Base-by-base conservation (phyloP, 2,113 vertebrate species). In the Spea bombifrons region DNA sequence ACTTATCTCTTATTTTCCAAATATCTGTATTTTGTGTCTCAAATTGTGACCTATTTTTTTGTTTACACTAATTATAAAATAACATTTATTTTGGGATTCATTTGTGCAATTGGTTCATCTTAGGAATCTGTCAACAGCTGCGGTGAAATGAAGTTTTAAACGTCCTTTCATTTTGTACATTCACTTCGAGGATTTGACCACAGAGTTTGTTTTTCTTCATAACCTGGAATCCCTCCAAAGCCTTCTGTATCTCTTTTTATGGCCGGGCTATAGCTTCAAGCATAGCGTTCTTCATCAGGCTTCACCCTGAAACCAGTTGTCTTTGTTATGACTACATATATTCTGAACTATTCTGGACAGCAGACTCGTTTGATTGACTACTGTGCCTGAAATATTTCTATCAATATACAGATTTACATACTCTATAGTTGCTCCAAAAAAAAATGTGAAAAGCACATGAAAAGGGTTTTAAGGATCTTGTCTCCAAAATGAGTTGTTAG, bases 241-340 rank as follows among this genome's bases (percentile, higher is more conserved):
- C 47, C 49, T 73, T 3, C 1, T 0, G 82, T 49, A 82, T 80
- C 82, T 81, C 75, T 82, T 77, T 83, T 81, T 71, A 82, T 75
- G 81, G 73, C 66, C 75, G 66, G 75, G 63, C 47, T 86, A 80
- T 78, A 89, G 85, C 86, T 87, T 81, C 82, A 87, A 77, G 66
- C 81, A 84, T 82, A 84, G 77, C 77, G 72, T 84, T 68, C 64
- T 16, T 63, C 57, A 75, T 64, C 76, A 81, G 79, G 84, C 66
- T 73, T 12, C 49, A 82, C 73, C 76, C 88, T 85, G 85, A 87
- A 92, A 91, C 91, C 87, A 91, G 85, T 65, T 0, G 0, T 83
- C 88, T 88, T 86, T 89, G 88, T 88, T 90, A 83, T 90, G 86
- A 90, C 87, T 88, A 82, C 15, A 89, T 85, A 84, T 80, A 85